phyloP scores from a whole-genome alignment of 1,140 invertebrate species.

The Drosophila carrolli region DNA sequence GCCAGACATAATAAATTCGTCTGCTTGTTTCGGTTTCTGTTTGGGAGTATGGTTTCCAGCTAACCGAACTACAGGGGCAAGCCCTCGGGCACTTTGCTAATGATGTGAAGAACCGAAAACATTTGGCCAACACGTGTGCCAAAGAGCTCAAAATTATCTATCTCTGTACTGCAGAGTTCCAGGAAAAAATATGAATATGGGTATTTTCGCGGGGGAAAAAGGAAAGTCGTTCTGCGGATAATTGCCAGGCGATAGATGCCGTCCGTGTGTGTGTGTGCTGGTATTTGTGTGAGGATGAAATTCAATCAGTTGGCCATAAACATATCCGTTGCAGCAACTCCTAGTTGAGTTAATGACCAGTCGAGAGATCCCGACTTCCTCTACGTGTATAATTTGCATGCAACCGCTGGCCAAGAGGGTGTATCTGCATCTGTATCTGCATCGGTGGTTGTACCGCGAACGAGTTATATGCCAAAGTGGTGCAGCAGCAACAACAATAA shows the following conservation, averaged over 20 bases:
- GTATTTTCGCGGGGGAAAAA: slow-evolving; percentile 30
- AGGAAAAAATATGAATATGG: slow-evolving; percentile 27
- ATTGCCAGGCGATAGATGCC: slow-evolving; percentile 33
- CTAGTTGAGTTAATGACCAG: slow-evolving; percentile 60
- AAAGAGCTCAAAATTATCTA: slow-evolving; percentile 8
- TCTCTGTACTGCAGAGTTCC: neutral
- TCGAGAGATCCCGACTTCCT: slow-evolving; percentile 58
- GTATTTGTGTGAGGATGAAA: slow-evolving; percentile 34
- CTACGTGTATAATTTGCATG: slow-evolving; percentile 73
- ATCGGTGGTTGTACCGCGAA: slow-evolving; percentile 45
- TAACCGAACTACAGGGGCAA: slow-evolving; percentile 33
- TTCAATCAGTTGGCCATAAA: slow-evolving; percentile 66
- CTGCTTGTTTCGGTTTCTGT: slow-evolving; percentile 28
- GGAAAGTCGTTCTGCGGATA: slow-evolving; percentile 47
- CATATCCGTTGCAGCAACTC: slow-evolving; percentile 63
- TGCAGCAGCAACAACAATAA: slow-evolving; percentile 73
- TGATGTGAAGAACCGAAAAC: slow-evolving; percentile 51
- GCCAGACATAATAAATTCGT: slow-evolving; percentile 22
- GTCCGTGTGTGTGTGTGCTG: neutral
- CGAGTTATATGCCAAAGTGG: slow-evolving; percentile 70
- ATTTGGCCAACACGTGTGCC: slow-evolving; percentile 57
- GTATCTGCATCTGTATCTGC: slow-evolving; percentile 41
- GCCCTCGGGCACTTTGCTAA: slow-evolving; percentile 51
- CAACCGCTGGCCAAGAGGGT: slow-evolving; percentile 62
- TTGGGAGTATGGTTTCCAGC: slow-evolving; percentile 24